Evolutionary conservation across 2,888 invertebrate genomes (phyloP).

Genomic region (Hydrotaea diabolus): DNA sequence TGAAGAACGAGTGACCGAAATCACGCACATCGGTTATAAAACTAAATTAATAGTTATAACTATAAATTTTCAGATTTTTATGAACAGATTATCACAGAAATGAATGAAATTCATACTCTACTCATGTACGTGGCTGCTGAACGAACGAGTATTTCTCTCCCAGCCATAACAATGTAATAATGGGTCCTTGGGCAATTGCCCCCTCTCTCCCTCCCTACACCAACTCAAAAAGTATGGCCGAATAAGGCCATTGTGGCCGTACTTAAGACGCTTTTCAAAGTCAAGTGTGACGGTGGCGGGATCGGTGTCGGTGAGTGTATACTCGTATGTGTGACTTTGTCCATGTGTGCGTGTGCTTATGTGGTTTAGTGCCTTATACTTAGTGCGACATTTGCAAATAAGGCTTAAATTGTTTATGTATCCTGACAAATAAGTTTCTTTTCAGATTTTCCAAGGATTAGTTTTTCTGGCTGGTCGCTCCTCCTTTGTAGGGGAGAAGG

Average conservation of each 20-base stretch:
- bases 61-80: slow-evolving; percentile 54
- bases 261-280: slow-evolving; percentile 33
- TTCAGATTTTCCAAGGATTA: slow-evolving; percentile 34
- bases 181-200: slow-evolving; percentile 44
- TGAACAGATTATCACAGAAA: slow-evolving; percentile 44
- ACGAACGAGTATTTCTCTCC: not conserved
- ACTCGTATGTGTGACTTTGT: no score
- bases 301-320: no score
- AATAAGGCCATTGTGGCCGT: not conserved
- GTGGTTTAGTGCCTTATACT: no score
- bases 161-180: slow-evolving; percentile 29
- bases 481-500: no score
- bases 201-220: no score
- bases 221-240: slow-evolving; percentile 18
- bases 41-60: slow-evolving; percentile 50
- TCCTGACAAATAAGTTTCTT: slow-evolving; percentile 39
- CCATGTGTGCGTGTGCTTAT: no score
- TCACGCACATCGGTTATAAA: slow-evolving; percentile 52
- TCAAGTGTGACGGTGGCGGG: slow-evolving; percentile 17
- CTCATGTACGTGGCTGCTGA: not conserved
- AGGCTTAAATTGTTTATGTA: slow-evolving; percentile 32
- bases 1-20: slow-evolving; percentile 46
- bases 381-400: slow-evolving; percentile 13
- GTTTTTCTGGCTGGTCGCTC: not conserved
- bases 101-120: slow-evolving; percentile 13